Evolutionary conservation across 2,113 vertebrate genomes (phyloP), one percentile per base, ranked within the genome.

Genomic region (Megalops atlanticus): DNA sequence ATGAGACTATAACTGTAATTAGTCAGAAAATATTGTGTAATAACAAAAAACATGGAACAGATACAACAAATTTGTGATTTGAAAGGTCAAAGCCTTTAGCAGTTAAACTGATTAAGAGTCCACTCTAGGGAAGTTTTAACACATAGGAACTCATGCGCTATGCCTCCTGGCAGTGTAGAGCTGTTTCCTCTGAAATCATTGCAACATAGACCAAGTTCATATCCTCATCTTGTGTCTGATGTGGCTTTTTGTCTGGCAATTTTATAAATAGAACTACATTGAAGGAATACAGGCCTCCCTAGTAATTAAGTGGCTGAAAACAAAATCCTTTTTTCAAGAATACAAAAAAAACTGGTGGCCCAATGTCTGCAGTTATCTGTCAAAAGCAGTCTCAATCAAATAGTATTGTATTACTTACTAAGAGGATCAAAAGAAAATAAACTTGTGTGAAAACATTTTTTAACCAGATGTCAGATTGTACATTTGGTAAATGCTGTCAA

Each of bases 271-370:
- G 18, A 76, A 72, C 76, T 68, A 77, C 7, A 39, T 16, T 74
- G 64, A 47, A 49, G 68, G 77, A 77, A 74, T 80, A 73, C 31
- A 27, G 49, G 41, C 54, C 31, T 31, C n/a, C 14, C n/a, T 64
- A 27, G 58, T 11, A 64, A 64, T 64, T 64, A 84, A 81, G 76
- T 84, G 76, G 69, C 41, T 38, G 27, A 21, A 12, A 31, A 64
- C 10, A n/a, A n/a, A 27, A 58, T 64, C n/a, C 43, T 45, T 45
- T 1, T 45, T 45, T 14, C 43, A 45, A 45, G 43, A 45, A 45
- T 14, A 45, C 7, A 45, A 45, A 45, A n/a, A 45, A 45, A 45
- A 45, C 14, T 45, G 43, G 14, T 10, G 43, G 0, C 7, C 43
- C 7, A 45, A 14, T 45, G 43, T 6, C 7, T 45, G n/a, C n/a